Conservation (phyloP, 2,888 invertebrate genomes). For the Drosophila sordidapex region DNA sequence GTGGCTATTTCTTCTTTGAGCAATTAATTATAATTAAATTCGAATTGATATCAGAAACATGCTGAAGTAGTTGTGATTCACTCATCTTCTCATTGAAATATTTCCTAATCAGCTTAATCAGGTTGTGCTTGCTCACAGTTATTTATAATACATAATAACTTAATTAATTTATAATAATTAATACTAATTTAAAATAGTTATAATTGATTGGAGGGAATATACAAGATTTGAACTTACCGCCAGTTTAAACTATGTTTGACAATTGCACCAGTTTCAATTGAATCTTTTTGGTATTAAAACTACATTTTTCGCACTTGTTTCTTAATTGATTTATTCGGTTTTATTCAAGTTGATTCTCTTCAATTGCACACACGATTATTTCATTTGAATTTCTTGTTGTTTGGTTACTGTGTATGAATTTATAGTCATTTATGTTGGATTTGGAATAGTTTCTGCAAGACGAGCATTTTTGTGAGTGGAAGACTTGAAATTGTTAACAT, state of each 20-base stretch:
- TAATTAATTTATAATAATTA: neutral
- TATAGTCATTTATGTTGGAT: neutral
- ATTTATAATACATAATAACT: neutral
- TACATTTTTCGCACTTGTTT: constrained; percentile 28
- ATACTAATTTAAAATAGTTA: neutral
- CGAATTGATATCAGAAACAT: neutral
- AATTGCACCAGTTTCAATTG: neutral
- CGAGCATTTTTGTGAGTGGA: neutral
- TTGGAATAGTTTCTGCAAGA: neutral
- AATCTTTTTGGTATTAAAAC: constrained; percentile 11
- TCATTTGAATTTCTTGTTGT: neutral
- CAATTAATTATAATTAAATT: constrained; percentile 17
- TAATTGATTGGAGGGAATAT: neutral
- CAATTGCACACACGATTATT: constrained; percentile 9
- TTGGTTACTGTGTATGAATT: neutral
- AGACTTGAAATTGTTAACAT: neutral
- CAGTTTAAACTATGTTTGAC: neutral
- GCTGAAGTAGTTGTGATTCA: neutral
- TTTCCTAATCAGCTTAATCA: neutral
- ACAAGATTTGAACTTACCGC: constrained; percentile 32
- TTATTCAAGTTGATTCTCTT: constrained; percentile 12
- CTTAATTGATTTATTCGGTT: constrained; percentile 29
- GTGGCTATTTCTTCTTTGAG: neutral
- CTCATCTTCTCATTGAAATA: neutral
- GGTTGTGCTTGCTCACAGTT: too few species aligned